A percentile compares a stretch with the other conserved stretches of the same genome.
These are phyloP conservation scores for Patella vulgata DNA, from an alignment of 1,140 invertebrate species.

Conservation along the genomic window DNA sequence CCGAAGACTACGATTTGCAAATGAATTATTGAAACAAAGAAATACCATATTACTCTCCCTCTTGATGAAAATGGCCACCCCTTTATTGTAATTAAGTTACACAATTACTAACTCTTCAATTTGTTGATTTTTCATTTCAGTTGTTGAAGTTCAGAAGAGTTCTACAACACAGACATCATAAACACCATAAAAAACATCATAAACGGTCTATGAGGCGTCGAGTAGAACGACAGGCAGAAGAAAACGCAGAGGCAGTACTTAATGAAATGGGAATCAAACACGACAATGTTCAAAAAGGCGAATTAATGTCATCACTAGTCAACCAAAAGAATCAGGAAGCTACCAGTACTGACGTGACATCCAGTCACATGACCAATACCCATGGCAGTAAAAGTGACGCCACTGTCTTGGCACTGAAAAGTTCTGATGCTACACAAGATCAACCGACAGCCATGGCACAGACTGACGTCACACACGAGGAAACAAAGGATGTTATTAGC, in stretches of 20 bases:
- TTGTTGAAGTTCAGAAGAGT: slow-evolving; percentile 11
- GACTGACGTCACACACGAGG: not conserved
- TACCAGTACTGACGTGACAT: not conserved
- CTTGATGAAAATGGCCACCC: too few relatives aligned
- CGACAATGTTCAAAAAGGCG: not conserved
- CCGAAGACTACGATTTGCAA: too few relatives aligned
- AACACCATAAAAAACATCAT: not conserved
- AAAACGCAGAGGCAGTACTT: slow-evolving; percentile 3
- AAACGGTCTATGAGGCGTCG: too few relatives aligned
- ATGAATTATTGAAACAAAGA: too few relatives aligned
- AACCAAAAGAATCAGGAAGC: slow-evolving; percentile 1
- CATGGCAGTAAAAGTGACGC: not conserved
- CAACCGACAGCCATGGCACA: slow-evolving; percentile 1
- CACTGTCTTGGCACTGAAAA: slow-evolving; percentile 1
- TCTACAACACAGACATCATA: slow-evolving; percentile 4
- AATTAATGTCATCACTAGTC: slow-evolving; percentile 4
- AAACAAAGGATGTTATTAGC: not conserved
- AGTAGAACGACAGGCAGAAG: not conserved
- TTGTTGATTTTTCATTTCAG: not conserved
- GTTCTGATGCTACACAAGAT: slow-evolving; percentile 6
- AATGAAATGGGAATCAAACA: slow-evolving; percentile 21
- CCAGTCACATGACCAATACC: not conserved
- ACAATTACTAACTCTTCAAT: too few relatives aligned
- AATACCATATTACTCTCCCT: too few relatives aligned
- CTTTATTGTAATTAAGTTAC: too few relatives aligned